Evolutionary conservation across 2,888 invertebrate genomes (phyloP).

Genomic region (Marronus borbonicus): DNA sequence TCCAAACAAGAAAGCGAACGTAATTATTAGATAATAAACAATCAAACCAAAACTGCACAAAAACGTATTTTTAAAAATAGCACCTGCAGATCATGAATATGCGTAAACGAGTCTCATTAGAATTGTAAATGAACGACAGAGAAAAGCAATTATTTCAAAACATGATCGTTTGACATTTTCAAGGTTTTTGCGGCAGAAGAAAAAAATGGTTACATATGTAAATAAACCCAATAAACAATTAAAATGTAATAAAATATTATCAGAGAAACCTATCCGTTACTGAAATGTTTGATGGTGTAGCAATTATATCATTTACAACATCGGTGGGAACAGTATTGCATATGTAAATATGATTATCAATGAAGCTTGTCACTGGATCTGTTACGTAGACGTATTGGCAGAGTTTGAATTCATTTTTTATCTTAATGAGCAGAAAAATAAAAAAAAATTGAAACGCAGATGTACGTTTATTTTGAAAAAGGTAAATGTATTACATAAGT

Average conservation of each 20-base stretch:
- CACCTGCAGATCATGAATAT: constrained; percentile 13
- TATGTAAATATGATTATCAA: neutral
- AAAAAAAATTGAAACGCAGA: no score
- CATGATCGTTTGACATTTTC: constrained; percentile 16
- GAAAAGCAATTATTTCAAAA: neutral
- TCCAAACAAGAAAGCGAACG: no score
- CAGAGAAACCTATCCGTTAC: neutral
- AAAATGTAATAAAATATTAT: neutral
- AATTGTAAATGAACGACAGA: constrained; percentile 20
- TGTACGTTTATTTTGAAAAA: no score
- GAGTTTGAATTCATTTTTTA: no score
- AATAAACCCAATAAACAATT: constrained; percentile 11
- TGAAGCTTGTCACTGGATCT: neutral
- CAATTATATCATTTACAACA: neutral
- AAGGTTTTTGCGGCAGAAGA: neutral
- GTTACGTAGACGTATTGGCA: neutral
- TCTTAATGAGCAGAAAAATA: no score
- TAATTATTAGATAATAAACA: no score
- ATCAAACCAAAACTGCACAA: neutral
- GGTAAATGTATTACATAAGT: no score
- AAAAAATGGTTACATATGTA: neutral
- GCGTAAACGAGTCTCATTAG: constrained; percentile 12
- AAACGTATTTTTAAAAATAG: constrained; percentile 12
- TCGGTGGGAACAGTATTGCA: neutral
- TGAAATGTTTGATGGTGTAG: neutral